These are phyloP conservation scores for Laterallus jamaicensis DNA, from an alignment of 2,113 vertebrate species.

Conservation along the genomic window DNA sequence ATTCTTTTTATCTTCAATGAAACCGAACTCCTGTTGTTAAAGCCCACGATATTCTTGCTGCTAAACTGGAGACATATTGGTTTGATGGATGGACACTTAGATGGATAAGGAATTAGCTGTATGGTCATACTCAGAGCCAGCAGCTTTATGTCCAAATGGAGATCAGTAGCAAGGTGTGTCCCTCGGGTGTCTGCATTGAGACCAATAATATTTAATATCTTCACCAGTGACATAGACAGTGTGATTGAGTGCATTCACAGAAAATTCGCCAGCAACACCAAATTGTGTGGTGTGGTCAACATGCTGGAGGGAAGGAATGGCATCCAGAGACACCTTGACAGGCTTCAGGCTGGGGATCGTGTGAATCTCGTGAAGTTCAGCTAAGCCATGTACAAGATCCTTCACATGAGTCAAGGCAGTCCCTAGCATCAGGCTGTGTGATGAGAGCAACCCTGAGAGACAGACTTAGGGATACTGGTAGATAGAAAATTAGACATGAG, in stretches of 20 bases:
- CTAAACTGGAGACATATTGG: not conserved
- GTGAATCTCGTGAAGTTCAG: not conserved
- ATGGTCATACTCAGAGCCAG: not conserved
- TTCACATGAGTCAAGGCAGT: rapidly evolving
- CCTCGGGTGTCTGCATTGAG: not conserved
- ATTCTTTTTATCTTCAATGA: too few relatives aligned
- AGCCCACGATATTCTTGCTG: not conserved
- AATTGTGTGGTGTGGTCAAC: not conserved
- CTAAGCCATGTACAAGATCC: not conserved
- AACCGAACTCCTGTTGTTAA: too few relatives aligned
- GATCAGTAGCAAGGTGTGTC: not conserved
- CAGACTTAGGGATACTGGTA: not conserved
- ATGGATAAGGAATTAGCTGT: not conserved
- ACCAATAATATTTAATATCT: not conserved
- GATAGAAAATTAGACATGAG: not conserved
- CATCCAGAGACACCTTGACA: not conserved
- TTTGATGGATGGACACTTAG: not conserved
- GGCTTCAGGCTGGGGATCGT: not conserved
- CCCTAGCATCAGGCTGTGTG: not conserved
- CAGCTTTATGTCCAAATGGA: not conserved
- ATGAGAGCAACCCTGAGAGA: not conserved
- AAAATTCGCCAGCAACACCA: not conserved
- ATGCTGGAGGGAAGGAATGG: not conserved
- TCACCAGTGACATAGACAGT: not conserved
- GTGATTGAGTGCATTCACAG: not conserved